Evolutionary conservation across 2,797 vertebrate species (phyloP).

Genomic region (Limosa lapponica): DNA sequence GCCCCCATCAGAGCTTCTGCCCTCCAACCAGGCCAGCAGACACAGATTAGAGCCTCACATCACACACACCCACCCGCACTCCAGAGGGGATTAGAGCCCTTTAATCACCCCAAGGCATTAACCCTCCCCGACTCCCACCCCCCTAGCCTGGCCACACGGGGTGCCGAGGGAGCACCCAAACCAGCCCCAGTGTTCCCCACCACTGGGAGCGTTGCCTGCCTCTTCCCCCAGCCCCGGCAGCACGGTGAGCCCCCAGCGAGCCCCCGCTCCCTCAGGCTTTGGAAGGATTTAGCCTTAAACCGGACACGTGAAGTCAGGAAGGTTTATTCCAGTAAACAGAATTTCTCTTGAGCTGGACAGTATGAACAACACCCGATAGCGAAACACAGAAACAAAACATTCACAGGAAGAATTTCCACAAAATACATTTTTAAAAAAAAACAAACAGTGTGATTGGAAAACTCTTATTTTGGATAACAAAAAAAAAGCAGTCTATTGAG

Average conservation of each 20-base stretch:
- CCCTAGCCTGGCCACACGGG: too few species aligned
- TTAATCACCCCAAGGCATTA: slow-evolving; percentile 7
- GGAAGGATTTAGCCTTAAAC: slow-evolving; percentile 5
- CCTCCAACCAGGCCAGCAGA: background rate
- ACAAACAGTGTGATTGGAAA: slow-evolving; percentile 38
- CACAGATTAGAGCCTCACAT: background rate
- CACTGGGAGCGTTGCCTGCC: background rate
- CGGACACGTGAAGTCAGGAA: slow-evolving; percentile 1
- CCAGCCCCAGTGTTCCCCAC: background rate
- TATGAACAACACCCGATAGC: slow-evolving; percentile 27
- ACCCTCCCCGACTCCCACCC: background rate
- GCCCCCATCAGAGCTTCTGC: background rate
- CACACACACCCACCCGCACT: rapidly evolving
- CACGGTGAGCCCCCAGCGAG: background rate
- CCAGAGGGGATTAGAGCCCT: background rate
- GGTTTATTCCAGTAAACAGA: slow-evolving; percentile 63
- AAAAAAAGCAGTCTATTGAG: background rate
- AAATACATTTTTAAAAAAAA: slow-evolving; percentile 3
- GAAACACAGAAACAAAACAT: slow-evolving; percentile 43
- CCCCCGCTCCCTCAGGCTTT: rapidly evolving
- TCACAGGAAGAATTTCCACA: slow-evolving; percentile 51
- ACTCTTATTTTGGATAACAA: background rate
- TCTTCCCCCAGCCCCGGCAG: background rate
- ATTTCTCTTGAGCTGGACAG: slow-evolving; percentile 59
- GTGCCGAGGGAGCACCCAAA: background rate